Conservation (phyloP, 2,113 vertebrate species). For the Dinomys branickii region DNA sequence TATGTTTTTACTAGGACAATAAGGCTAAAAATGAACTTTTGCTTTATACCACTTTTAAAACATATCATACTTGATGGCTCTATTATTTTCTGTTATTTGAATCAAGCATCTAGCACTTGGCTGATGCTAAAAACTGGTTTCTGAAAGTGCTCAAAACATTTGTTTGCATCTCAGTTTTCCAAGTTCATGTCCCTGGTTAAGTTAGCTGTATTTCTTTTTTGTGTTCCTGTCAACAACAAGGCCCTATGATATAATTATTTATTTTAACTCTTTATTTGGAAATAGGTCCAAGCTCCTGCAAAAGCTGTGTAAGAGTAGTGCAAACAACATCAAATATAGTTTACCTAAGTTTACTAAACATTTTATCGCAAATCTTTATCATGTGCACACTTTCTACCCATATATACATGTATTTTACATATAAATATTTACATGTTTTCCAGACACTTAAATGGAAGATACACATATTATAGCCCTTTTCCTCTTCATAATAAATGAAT, state of each 20-base stretch:
- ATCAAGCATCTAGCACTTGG: background rate
- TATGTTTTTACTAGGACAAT: background rate
- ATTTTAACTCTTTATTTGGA: constrained; percentile 19
- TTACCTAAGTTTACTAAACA: background rate
- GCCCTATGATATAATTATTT: background rate
- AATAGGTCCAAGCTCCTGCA: background rate
- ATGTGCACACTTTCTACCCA: background rate
- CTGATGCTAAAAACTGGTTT: background rate
- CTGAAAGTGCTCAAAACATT: background rate
- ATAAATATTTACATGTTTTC: background rate
- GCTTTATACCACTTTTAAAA: background rate
- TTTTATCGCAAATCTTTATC: background rate
- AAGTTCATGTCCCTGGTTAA: background rate
- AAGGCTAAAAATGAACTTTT: constrained; percentile 14
- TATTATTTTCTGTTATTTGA: background rate
- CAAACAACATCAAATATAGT: background rate
- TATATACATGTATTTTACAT: background rate
- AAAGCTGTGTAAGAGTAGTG: background rate
- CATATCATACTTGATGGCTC: background rate
- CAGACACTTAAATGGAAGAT: background rate
- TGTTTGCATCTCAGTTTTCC: constrained; percentile 15
- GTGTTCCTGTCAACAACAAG: background rate
- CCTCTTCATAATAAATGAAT: background rate
- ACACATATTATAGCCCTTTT: background rate
- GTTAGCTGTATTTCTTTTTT: background rate